Conservation (phyloP, 2,888 invertebrate genomes). For the Andrena minutula region DNA sequence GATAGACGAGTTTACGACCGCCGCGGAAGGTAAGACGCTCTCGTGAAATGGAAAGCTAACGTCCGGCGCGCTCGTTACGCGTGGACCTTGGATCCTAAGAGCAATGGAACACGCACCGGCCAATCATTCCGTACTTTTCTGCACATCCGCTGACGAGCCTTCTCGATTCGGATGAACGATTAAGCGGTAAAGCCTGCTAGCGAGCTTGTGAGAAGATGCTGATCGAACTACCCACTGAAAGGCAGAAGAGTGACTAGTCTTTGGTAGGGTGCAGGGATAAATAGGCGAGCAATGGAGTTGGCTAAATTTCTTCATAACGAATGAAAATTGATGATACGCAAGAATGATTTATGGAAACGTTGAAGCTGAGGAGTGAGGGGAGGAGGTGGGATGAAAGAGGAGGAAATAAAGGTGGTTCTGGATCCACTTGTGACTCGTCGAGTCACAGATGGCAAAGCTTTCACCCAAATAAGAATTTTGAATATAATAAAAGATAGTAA, state of each 20-base stretch:
- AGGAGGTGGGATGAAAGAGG: too few species aligned
- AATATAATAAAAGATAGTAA: too few species aligned
- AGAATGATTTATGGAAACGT: too few species aligned
- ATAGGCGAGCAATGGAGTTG: too few species aligned
- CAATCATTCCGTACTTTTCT: background rate
- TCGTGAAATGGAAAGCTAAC: slow-evolving; percentile 28
- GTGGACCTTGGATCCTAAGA: slow-evolving; percentile 20
- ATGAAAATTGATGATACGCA: too few species aligned
- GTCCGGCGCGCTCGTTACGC: background rate
- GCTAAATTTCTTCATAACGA: too few species aligned
- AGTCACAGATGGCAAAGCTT: too few species aligned
- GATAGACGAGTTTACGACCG: slow-evolving; percentile 30
- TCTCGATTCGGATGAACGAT: background rate
- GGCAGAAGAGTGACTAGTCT: background rate
- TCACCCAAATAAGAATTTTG: too few species aligned
- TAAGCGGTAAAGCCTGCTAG: background rate
- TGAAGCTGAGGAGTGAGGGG: too few species aligned
- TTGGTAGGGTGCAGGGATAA: background rate
- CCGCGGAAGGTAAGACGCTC: slow-evolving; percentile 6
- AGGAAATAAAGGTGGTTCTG: too few species aligned
- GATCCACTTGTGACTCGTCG: too few species aligned
- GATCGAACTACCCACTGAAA: background rate
- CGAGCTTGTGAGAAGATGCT: background rate
- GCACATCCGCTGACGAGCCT: background rate
- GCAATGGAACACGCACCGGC: slow-evolving; percentile 5